Percentiles rank a stretch among this genome's conserved stretches.
Conservation (phyloP, 2,888 invertebrate species). For the Mesochorus sp. region DNA sequence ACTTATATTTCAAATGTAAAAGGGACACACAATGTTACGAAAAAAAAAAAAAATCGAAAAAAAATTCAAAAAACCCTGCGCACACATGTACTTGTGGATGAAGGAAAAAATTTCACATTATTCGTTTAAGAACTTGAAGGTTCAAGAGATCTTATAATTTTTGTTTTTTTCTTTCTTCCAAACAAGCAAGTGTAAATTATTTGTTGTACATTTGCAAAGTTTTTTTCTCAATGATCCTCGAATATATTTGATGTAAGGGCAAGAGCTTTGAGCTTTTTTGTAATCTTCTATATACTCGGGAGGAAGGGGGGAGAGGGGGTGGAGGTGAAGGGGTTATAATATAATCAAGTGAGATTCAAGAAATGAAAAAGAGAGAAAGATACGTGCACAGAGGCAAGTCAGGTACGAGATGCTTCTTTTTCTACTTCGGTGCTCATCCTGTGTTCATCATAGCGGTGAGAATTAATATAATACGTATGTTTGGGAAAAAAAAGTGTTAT, state of each 20-base stretch:
- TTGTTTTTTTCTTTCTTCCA: too few species aligned
- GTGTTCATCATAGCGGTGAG: slow-evolving; percentile 42
- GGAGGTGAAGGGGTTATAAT: too few species aligned
- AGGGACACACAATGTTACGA: slow-evolving; percentile 63
- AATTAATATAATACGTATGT: too few species aligned
- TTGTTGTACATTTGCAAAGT: not conserved
- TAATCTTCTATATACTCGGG: slow-evolving; percentile 2
- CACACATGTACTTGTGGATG: not conserved
- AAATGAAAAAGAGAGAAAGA: slow-evolving; percentile 15
- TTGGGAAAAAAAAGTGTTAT: slow-evolving; percentile 18
- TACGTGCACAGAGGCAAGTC: not conserved
- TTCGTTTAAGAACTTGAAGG: too few species aligned
- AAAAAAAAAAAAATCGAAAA: too few species aligned
- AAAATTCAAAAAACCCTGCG: not conserved
- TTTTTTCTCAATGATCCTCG: slow-evolving; percentile 27
- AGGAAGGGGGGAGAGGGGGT: too few species aligned
- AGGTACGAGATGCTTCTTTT: slow-evolving; percentile 25
- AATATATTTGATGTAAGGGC: slow-evolving; percentile 11
- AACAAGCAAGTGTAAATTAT: too few species aligned
- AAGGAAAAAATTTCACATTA: not conserved
- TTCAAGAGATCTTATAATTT: too few species aligned
- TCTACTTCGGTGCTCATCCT: slow-evolving; percentile 40
- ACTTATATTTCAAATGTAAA: too few species aligned
- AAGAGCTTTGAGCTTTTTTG: slow-evolving; percentile 8
- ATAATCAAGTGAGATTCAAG: slow-evolving; percentile 4